Evolutionary conservation across 1,140 invertebrate genomes (phyloP).

Genomic region (Zaprionus ghesquierei): DNA sequence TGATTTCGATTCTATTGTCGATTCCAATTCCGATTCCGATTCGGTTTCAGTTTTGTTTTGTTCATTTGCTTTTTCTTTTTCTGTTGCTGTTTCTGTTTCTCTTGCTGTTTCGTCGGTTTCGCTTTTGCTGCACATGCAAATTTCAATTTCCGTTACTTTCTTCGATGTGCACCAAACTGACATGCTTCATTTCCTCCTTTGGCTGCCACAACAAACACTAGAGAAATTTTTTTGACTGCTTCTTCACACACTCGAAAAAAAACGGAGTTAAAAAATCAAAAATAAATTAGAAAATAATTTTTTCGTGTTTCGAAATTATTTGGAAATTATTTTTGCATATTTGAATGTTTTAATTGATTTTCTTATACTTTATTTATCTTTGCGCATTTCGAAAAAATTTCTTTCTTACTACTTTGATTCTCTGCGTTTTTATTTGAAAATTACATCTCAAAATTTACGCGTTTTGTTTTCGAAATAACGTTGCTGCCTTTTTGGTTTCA

Average conservation of each 20-base stretch:
- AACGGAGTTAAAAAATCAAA: not conserved
- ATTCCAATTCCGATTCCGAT: not conserved
- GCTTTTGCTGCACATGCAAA: slow-evolving; percentile 66
- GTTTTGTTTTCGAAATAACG: slow-evolving; percentile 17
- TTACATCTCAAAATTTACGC: slow-evolving; percentile 22
- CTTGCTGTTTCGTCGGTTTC: not conserved
- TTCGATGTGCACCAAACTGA: slow-evolving; percentile 68
- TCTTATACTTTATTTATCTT: not conserved
- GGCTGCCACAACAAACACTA: slow-evolving; percentile 14
- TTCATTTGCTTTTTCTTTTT: not conserved
- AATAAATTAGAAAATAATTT: not conserved
- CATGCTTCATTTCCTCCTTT: slow-evolving; percentile 81
- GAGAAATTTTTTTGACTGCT: not conserved
- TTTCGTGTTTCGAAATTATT: not conserved
- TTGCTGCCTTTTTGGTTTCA: slow-evolving; percentile 29
- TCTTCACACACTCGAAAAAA: not conserved
- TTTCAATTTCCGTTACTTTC: slow-evolving; percentile 80
- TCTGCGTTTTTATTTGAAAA: not conserved
- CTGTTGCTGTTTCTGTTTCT: not conserved
- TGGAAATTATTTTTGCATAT: too few species aligned
- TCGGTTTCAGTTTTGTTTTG: not conserved
- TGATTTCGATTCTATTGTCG: not conserved
- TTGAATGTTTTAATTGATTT: not conserved
- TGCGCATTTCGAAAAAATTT: not conserved
- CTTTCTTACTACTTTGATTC: not conserved